Percentiles rank a stretch among this genome's conserved stretches.
These are phyloP conservation scores for Cynopterus brachyotis DNA, from an alignment of 2,113 vertebrate genomes.

Conservation along the genomic window DNA sequence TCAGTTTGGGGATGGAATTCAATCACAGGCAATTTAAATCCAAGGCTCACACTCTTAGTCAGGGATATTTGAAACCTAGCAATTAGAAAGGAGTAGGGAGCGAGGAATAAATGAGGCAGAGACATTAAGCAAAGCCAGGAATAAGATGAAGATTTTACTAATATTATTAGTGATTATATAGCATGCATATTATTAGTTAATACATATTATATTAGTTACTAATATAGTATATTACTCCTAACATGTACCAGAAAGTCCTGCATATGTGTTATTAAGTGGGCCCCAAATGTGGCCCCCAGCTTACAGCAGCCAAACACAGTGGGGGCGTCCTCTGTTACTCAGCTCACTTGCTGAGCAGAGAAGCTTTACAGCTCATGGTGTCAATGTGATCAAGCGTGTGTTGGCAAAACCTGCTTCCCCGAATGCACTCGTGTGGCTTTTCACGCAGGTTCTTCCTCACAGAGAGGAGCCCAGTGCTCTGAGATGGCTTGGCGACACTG, in stretches of 20 bases:
- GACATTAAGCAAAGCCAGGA: background rate
- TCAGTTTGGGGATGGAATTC: background rate
- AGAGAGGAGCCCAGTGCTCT: background rate
- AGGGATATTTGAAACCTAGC: background rate
- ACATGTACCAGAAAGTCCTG: background rate
- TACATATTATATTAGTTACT: background rate
- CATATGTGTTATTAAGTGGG: accelerated
- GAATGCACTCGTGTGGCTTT: background rate
- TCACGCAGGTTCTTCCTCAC: background rate
- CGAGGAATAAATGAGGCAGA: background rate
- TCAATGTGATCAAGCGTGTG: background rate
- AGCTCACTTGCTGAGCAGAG: background rate
- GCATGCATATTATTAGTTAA: no score
- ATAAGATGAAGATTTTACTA: background rate
- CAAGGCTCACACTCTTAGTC: background rate
- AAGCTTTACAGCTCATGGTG: accelerated
- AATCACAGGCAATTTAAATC: background rate
- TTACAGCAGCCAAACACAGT: background rate
- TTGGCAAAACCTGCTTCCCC: background rate
- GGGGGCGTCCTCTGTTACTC: background rate
- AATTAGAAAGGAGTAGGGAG: background rate
- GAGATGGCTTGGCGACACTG: background rate
- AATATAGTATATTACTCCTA: background rate
- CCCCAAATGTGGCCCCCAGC: background rate
- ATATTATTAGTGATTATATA: background rate